A percentile compares a stretch with the other conserved stretches of the same genome.
Evolutionary conservation across 2,113 vertebrate species (phyloP).

Genomic region (Jaculus jaculus): DNA sequence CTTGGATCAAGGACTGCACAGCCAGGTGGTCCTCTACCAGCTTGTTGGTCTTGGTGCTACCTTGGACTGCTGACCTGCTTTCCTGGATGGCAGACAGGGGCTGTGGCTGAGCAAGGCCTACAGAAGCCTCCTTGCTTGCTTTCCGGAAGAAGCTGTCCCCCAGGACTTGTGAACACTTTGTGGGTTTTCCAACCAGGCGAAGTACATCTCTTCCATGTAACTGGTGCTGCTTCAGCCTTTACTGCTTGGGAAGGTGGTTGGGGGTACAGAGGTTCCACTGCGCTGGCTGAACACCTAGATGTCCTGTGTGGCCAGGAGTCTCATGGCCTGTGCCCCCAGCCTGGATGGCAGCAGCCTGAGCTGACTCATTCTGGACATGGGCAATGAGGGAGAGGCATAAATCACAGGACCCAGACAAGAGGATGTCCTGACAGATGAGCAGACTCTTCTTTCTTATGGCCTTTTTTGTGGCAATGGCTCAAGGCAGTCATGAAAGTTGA

Average conservation of each 20-base stretch:
- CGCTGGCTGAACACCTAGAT: slow-evolving; percentile 63
- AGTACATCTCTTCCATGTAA: slow-evolving; percentile 95
- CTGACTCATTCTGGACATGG: slow-evolving; percentile 87
- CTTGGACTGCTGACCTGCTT: slow-evolving; percentile 84
- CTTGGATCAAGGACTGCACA: slow-evolving; percentile 92
- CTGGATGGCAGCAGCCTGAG: slow-evolving; percentile 84
- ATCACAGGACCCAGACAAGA: background rate
- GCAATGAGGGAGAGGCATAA: slow-evolving; percentile 43
- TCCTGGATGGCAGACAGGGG: slow-evolving; percentile 80
- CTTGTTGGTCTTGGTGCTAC: slow-evolving; percentile 86
- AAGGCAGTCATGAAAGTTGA: background rate
- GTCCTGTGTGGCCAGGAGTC: slow-evolving; percentile 79
- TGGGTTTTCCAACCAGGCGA: slow-evolving; percentile 93
- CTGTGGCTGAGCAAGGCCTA: slow-evolving; percentile 72
- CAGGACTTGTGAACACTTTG: slow-evolving; percentile 93
- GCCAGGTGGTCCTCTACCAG: slow-evolving; percentile 94
- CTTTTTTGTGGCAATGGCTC: no score
- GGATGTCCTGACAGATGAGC: background rate
- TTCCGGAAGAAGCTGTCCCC: slow-evolving; percentile 91
- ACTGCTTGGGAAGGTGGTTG: slow-evolving; percentile 78
- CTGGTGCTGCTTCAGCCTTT: slow-evolving; percentile 83
- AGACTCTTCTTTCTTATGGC: no score
- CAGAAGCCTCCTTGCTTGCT: slow-evolving; percentile 76
- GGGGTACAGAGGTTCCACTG: slow-evolving; percentile 81
- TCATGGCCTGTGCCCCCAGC: slow-evolving; percentile 81